phyloP scores from a whole-genome alignment of 2,113 vertebrate genomes.

The Egretta garzetta region DNA sequence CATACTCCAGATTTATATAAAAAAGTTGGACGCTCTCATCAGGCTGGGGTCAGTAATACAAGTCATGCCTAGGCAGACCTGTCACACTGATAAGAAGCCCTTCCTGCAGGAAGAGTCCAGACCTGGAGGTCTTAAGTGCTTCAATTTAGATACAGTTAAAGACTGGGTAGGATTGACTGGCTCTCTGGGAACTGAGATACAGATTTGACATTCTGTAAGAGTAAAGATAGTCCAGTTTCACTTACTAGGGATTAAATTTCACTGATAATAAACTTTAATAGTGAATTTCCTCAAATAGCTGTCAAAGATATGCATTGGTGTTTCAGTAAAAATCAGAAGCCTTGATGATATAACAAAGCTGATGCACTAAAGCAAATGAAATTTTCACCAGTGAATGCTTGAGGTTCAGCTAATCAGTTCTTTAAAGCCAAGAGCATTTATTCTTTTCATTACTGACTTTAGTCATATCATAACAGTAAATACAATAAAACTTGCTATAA shows the following conservation, averaged over 20 bases:
- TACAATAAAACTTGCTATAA: slow-evolving; percentile 6
- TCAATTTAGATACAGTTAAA: slow-evolving; percentile 30
- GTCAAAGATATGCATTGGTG: neutral
- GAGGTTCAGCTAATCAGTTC: neutral
- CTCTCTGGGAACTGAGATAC: neutral
- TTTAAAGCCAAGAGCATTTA: slow-evolving; percentile 8
- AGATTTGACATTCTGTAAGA: slow-evolving; percentile 15
- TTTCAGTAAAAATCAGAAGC: neutral
- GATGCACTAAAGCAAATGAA: neutral
- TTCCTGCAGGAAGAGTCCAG: neutral
- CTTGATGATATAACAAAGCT: neutral
- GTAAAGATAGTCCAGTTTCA: slow-evolving; percentile 22
- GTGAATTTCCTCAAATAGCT: neutral
- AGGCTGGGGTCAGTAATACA: neutral
- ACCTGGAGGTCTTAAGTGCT: neutral
- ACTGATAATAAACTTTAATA: slow-evolving; percentile 20
- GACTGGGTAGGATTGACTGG: neutral
- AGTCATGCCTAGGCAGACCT: neutral
- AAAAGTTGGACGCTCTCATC: neutral
- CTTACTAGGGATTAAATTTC: slow-evolving; percentile 38
- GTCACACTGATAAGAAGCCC: neutral
- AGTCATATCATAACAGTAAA: slow-evolving; percentile 29
- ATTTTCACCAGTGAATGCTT: neutral
- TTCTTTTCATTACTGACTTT: slow-evolving; percentile 2
- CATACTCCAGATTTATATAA: neutral